Percentiles rank a stretch among this genome's conserved stretches.
phyloP scores from a whole-genome alignment of 2,888 invertebrate genomes.

The Rhamnusium bicolor region DNA sequence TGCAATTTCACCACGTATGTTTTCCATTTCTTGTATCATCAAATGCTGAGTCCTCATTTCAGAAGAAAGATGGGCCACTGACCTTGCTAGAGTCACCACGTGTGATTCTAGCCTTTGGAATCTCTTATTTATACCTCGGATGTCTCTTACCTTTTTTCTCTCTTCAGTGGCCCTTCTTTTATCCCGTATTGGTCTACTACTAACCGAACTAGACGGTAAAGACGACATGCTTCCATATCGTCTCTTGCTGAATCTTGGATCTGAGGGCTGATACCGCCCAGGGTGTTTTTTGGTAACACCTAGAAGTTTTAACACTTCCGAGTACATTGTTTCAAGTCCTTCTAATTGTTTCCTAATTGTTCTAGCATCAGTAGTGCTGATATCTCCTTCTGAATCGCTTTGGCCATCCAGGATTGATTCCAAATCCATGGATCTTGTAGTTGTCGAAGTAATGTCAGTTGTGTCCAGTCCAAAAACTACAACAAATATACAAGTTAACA shows the following conservation, averaged over 20 bases:
- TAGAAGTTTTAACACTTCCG: constrained; percentile 81
- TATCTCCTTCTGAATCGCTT: constrained; percentile 80
- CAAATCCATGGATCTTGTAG: constrained; percentile 83
- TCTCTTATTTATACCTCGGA: constrained; percentile 86
- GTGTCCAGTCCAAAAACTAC: constrained; percentile 82
- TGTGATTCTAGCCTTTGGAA: constrained; percentile 93
- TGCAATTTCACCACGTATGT: constrained; percentile 86
- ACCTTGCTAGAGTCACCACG: constrained; percentile 91
- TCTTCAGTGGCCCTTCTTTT: constrained; percentile 80
- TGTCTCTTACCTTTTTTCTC: constrained; percentile 80
- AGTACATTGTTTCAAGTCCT: constrained; percentile 90
- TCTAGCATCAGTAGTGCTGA: constrained; percentile 83
- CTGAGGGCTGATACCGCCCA: constrained; percentile 74
- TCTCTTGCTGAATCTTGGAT: constrained; percentile 70
- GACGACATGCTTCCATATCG: constrained; percentile 89
- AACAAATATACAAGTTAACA: constrained; percentile 49
- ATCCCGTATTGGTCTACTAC: constrained; percentile 83
- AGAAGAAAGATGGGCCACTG: constrained; percentile 91
- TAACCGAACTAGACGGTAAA: constrained; percentile 86
- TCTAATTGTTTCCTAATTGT: constrained; percentile 87
- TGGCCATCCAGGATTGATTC: constrained; percentile 85
- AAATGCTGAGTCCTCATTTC: constrained; percentile 93
- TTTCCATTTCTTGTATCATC: constrained; percentile 92
- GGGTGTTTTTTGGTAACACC: constrained; percentile 73
- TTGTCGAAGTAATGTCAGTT: constrained; percentile 85